These are phyloP conservation scores for Grallaria varia DNA, from an alignment of 2,113 vertebrate species.

Conservation along the genomic window DNA sequence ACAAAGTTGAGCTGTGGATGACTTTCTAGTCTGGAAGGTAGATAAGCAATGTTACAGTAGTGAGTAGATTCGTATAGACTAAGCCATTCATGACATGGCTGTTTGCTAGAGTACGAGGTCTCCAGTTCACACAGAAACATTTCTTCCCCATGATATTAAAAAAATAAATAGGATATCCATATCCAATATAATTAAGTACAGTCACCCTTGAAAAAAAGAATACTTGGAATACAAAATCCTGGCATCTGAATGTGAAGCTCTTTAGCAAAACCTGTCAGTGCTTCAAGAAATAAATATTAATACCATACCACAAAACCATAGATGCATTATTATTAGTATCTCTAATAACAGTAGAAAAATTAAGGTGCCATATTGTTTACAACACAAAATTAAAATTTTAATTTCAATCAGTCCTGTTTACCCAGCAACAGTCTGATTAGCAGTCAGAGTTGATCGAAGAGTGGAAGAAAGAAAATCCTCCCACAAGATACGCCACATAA, in stretches of 20 bases:
- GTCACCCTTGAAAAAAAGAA: conserved; percentile 10
- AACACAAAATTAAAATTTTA: conserved; percentile 40
- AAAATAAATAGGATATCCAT: not conserved
- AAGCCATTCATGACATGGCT: not conserved
- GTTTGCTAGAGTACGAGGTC: not conserved
- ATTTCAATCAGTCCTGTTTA: conserved; percentile 53
- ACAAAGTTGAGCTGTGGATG: not conserved
- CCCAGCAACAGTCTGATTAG: conserved; percentile 45
- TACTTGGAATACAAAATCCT: conserved; percentile 15
- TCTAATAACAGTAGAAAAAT: conserved; percentile 34
- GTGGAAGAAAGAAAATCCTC: not conserved
- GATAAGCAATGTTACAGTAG: not conserved
- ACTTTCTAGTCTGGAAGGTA: not conserved
- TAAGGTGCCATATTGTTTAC: conserved; percentile 29
- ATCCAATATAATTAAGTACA: conserved; percentile 25
- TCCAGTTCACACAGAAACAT: not conserved
- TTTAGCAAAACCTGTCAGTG: not conserved
- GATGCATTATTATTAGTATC: conserved; percentile 1
- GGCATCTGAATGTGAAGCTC: conserved; percentile 16
- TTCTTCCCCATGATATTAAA: not conserved
- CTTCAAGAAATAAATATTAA: conserved; percentile 1
- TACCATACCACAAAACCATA: not conserved
- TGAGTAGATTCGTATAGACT: not conserved
- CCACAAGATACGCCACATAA: not conserved
- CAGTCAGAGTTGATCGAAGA: conserved; percentile 26